Conservation (phyloP, 2,888 invertebrate genomes). For the Chelonus formosanus region DNA sequence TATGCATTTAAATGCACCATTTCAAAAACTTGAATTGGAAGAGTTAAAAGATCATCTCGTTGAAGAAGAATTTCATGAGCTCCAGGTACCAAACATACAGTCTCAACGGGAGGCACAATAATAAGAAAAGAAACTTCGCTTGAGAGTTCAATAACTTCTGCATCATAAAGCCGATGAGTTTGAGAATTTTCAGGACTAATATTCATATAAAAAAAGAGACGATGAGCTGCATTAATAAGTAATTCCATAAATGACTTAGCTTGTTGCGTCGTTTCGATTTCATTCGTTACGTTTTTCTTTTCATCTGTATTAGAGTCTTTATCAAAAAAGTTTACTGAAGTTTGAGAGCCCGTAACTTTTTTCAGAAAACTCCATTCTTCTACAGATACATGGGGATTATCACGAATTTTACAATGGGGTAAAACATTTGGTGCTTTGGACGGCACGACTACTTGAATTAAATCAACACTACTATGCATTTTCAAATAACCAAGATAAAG, state of each 20-base stretch:
- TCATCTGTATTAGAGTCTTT: slow-evolving; percentile 52
- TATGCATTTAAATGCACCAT: slow-evolving; percentile 96
- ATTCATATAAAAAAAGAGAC: slow-evolving; percentile 83
- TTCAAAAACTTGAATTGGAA: slow-evolving; percentile 93
- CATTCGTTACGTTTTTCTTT: slow-evolving; percentile 57
- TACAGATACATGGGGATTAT: slow-evolving; percentile 94
- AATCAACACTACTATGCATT: slow-evolving; percentile 94
- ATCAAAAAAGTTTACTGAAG: slow-evolving; percentile 52
- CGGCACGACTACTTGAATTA: slow-evolving; percentile 92
- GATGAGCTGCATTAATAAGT: slow-evolving; percentile 77
- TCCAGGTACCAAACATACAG: slow-evolving; percentile 90
- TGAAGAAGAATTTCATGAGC: slow-evolving; percentile 86
- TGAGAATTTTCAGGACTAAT: slow-evolving; percentile 76
- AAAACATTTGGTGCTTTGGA: slow-evolving; percentile 93
- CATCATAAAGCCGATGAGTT: slow-evolving; percentile 86
- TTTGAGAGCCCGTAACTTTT: slow-evolving; percentile 59
- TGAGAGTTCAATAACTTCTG: slow-evolving; percentile 92
- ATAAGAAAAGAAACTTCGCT: slow-evolving; percentile 91
- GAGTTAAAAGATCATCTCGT: slow-evolving; percentile 83
- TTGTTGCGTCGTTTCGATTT: slow-evolving; percentile 71
- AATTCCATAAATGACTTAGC: slow-evolving; percentile 83
- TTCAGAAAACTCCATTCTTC: slow-evolving; percentile 96
- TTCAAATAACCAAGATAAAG: slow-evolving; percentile 96
- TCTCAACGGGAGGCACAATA: slow-evolving; percentile 90
- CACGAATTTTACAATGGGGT: slow-evolving; percentile 91